Base-by-base conservation (phyloP, 2,888 invertebrate genomes). In the Ganaspis brasiliensis region DNA sequence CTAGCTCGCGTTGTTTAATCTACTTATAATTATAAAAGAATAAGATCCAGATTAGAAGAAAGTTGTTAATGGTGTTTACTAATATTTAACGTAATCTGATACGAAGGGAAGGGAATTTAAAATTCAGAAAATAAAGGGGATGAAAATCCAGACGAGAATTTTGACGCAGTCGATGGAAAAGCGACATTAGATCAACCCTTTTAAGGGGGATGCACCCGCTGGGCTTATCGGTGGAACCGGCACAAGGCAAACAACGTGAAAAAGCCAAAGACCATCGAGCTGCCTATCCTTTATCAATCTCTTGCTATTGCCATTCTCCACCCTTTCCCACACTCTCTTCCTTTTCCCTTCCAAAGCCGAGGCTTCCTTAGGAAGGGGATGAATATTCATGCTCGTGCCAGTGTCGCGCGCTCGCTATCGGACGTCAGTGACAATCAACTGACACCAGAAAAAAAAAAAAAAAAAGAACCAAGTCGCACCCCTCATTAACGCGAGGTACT, bases 361-460 rank as follows among this genome's bases (percentile, higher is more conserved):
- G 83, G 85, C 86, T 87, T 88, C 88, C 87, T 87, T 88, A 89
- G 87, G 85, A 87, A 87, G 87, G 85, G 87, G 85, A 90, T 91
- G 90, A 91, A 91, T 91, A 91, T 91, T 91, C 91, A 91, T 90
- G 89, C 85, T 78, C 82, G 84, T 86, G 85, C 85, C 87, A 85
- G 86, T 86, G 87, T 87, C 88, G 86, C 85, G 80, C 79, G 85
- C 86, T 87, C 85, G 84, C 86, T 86, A 90, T 89, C 87, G 88
- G 89, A 88, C 88, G 87, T 90, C 91, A 89, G 89, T 89, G 90
- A 89, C 89, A 87, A 90, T 89, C 90, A 89, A 89, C 89, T 87
- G 87, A 87, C 87, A 79, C 80, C 77, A 75, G 79, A 76, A 78
- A 82, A 85, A 82, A 84, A 79, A 80, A 78, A 77, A 82, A 85